phyloP scores from a whole-genome alignment of 2,113 vertebrate species.

The Verasper variegatus region DNA sequence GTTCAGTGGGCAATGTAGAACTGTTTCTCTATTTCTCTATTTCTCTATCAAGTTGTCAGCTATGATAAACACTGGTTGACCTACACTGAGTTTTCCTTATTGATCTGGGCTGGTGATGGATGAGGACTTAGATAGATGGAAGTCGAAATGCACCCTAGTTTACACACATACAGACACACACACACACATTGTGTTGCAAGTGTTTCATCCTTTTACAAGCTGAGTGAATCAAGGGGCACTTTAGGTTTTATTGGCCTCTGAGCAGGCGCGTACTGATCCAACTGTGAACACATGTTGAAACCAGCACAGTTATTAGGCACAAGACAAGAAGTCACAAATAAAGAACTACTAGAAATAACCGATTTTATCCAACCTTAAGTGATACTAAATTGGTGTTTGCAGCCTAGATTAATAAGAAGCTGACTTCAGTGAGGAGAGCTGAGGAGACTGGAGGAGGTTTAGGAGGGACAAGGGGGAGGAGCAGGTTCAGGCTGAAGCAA shows the following conservation, averaged over 20 bases:
- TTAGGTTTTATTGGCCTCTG: slow-evolving; percentile 59
- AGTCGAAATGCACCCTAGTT: slow-evolving; percentile 29
- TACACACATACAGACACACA: neutral
- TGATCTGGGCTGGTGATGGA: slow-evolving; percentile 40
- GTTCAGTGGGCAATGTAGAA: slow-evolving; percentile 26
- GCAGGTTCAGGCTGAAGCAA: slow-evolving; percentile 32
- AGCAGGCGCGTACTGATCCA: slow-evolving; percentile 55
- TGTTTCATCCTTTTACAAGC: slow-evolving; percentile 69
- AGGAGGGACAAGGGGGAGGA: slow-evolving; percentile 3
- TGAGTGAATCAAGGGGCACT: slow-evolving; percentile 62
- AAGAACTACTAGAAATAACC: neutral
- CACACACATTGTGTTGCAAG: slow-evolving; percentile 27
- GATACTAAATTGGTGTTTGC: neutral
- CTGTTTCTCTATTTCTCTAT: slow-evolving; percentile 33
- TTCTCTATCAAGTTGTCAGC: slow-evolving; percentile 40
- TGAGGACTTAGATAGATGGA: slow-evolving; percentile 41
- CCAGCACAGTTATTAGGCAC: slow-evolving; percentile 29
- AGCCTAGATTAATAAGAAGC: neutral
- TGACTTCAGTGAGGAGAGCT: neutral
- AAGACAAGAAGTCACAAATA: slow-evolving; percentile 23
- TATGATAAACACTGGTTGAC: slow-evolving; percentile 31
- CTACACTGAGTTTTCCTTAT: slow-evolving; percentile 7
- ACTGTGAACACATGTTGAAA: slow-evolving; percentile 50
- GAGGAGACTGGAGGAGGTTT: slow-evolving; percentile 5
- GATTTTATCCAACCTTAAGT: neutral